A percentile compares a stretch with the other conserved stretches of the same genome.
These are phyloP conservation scores for Apeira syringaria DNA, from an alignment of 2,888 invertebrate species.

Conservation along the genomic window DNA sequence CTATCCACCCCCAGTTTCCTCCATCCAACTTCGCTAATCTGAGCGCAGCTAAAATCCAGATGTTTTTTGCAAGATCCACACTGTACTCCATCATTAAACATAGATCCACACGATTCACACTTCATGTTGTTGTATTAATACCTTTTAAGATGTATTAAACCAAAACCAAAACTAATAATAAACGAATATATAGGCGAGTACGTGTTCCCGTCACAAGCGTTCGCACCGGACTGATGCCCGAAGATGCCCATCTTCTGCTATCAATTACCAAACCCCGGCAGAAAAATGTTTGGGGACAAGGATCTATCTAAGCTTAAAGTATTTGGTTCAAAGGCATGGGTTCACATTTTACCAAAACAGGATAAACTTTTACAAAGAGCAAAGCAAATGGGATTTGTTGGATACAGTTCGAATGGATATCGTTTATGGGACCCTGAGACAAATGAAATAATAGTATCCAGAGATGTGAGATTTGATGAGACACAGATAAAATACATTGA, in stretches of 20 bases:
- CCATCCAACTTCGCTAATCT: too few species aligned
- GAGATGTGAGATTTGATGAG: slow-evolving; percentile 21
- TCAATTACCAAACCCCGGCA: slow-evolving; percentile 6
- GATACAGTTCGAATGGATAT: neutral
- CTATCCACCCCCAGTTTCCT: too few species aligned
- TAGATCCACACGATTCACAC: too few species aligned
- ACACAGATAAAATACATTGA: neutral
- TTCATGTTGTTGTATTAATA: too few species aligned
- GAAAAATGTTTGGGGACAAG: neutral
- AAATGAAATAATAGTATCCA: slow-evolving; percentile 8
- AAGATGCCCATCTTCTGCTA: slow-evolving; percentile 21
- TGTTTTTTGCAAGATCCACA: too few species aligned
- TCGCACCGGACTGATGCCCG: too few species aligned
- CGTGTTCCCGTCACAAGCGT: too few species aligned
- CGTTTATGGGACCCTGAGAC: slow-evolving; percentile 3
- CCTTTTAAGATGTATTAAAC: too few species aligned
- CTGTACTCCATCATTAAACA: too few species aligned
- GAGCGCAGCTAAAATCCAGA: too few species aligned
- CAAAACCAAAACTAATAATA: too few species aligned
- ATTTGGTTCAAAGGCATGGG: slow-evolving; percentile 11
- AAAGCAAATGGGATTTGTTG: slow-evolving; percentile 10
- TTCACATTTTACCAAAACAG: slow-evolving; percentile 4
- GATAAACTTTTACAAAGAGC: slow-evolving; percentile 10
- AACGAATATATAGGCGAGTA: too few species aligned
- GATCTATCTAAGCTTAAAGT: slow-evolving; percentile 1